Evolutionary conservation across 2,797 vertebrate species (phyloP).

Genomic region (Onychomys arenicola): DNA sequence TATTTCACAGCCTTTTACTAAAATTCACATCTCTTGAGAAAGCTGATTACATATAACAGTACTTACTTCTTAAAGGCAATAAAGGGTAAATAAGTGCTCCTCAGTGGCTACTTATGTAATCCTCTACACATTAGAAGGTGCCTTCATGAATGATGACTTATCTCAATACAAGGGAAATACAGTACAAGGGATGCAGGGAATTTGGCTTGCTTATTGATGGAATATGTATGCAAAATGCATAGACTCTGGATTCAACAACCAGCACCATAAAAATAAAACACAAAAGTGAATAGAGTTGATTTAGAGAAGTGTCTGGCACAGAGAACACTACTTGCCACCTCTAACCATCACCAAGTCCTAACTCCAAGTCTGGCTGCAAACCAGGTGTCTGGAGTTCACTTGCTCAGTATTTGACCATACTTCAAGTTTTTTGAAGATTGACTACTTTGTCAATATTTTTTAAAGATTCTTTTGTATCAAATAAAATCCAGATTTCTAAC

Average conservation of each 20-base stretch:
- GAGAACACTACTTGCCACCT: neutral
- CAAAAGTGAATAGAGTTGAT: neutral
- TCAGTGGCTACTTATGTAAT: neutral
- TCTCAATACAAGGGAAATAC: neutral
- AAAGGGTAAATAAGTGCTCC: neutral
- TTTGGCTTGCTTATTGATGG: no score
- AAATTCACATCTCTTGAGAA: neutral
- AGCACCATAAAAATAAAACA: neutral
- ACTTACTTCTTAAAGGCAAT: conserved; percentile 1
- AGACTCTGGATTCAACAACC: neutral
- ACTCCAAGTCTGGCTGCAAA: neutral
- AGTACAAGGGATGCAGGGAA: neutral
- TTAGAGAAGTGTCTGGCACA: neutral
- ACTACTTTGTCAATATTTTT: conserved; percentile 15
- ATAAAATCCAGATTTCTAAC: conserved; percentile 11
- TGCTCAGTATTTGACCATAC: neutral
- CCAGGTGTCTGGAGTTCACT: accelerated
- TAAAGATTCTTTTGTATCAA: neutral
- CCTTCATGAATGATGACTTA: neutral
- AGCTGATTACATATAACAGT: neutral
- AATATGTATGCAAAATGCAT: neutral
- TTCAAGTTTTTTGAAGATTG: neutral
- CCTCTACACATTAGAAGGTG: neutral
- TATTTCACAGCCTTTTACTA: neutral
- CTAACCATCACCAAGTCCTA: neutral